phyloP scores from a whole-genome alignment of 2,888 invertebrate species.

The Merodon equestris region DNA sequence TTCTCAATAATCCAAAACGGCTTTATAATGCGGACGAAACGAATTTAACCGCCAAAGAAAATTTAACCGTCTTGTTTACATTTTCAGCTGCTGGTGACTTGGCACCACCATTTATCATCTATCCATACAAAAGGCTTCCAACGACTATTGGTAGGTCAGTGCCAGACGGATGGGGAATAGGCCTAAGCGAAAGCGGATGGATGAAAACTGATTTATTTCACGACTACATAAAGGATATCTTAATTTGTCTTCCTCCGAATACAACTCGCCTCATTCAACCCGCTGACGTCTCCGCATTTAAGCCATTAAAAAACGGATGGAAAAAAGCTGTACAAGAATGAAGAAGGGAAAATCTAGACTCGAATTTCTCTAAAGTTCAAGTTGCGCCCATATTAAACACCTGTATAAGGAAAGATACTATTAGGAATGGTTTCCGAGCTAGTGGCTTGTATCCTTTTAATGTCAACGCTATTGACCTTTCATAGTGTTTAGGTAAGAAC shows the following conservation, averaged over 20 bases:
- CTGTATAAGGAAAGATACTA: not conserved
- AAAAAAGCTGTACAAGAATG: slow-evolving; percentile 19
- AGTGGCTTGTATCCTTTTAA: too few species aligned
- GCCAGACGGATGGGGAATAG: not conserved
- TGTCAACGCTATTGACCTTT: too few species aligned
- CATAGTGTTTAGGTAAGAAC: too few species aligned
- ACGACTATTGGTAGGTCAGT: not conserved
- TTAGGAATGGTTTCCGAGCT: not conserved
- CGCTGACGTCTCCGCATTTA: slow-evolving; percentile 21
- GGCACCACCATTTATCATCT: not conserved
- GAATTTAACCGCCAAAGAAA: slow-evolving; percentile 71
- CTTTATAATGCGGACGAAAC: slow-evolving; percentile 50
- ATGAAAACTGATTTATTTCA: too few species aligned
- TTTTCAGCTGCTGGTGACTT: slow-evolving; percentile 70
- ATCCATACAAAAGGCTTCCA: not conserved
- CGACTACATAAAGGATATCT: too few species aligned
- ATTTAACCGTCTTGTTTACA: slow-evolving; percentile 70
- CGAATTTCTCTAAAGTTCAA: slow-evolving; percentile 8
- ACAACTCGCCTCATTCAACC: slow-evolving; percentile 22
- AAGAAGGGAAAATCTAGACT: slow-evolving; percentile 2
- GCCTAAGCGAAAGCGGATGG: too few species aligned
- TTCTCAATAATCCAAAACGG: slow-evolving; percentile 19
- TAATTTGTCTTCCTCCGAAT: slow-evolving; percentile 4
- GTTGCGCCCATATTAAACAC: slow-evolving; percentile 12
- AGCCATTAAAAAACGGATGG: slow-evolving; percentile 19